Evolutionary conservation across 2,888 invertebrate genomes (phyloP), one percentile per base, ranked within the genome.

Genomic region (Strigamia maritima): DNA sequence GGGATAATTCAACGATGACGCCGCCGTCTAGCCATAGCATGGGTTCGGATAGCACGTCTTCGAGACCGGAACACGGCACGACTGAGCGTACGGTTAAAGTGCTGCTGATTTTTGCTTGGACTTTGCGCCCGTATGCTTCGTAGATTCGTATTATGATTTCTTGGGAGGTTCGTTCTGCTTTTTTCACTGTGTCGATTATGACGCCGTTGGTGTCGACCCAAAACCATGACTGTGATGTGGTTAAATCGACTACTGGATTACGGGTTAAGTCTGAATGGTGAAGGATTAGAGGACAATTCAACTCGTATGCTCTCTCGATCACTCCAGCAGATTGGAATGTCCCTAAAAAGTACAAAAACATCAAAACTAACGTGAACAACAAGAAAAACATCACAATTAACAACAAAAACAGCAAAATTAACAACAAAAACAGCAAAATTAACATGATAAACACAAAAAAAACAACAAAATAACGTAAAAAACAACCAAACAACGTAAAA

Each of bases 251-350:
- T n/a, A 40, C 24, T 1, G 24, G 19, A 54, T 35, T 74, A 12
- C 24, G 49, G 10, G 16, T 10, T n/a, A 26, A 16, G 16, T 76
- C 65, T 6, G 44, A 8, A 70, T 22, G 60, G 4, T 49, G 38
- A 65, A 54, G 35, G 12, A 79, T 28, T 0, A 86, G 82, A 0
- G 85, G 85, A 60, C 82, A 84, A 82, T 87, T 87, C 60, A 88
- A 82, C 79, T 85, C 84, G 81, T 86, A 86, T 4, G 87, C 86
- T 60, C 84, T 83, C 76, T 85, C 84, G 49, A 87, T 86, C 14
- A 87, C 86, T 38, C 86, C 86, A 35, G 87, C 85, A 35, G 84
- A 83, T 80, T 87, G 87, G 78, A 86, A 84, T 22, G 83, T 83
- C 38, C 86, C 86, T 86, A 81, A 2, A 22, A 40, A 24, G 79